These are phyloP conservation scores for Tinamus major DNA, from an alignment of 2,797 vertebrate genomes.

Conservation along the genomic window DNA sequence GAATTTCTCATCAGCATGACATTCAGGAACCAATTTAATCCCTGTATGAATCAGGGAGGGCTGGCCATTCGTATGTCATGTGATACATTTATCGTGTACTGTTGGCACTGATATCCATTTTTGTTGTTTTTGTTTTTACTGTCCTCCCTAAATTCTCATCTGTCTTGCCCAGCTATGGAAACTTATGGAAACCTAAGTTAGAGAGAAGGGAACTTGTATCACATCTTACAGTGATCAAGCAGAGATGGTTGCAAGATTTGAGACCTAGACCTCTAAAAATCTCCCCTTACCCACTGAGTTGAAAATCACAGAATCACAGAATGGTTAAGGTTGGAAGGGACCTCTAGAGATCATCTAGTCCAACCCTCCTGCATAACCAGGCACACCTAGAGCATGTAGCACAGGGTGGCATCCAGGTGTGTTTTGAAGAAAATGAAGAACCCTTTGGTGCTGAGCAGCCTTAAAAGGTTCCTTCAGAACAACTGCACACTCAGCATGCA, in stretches of 20 bases:
- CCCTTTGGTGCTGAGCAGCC: not conserved
- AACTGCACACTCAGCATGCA: not conserved
- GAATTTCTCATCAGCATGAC: not conserved
- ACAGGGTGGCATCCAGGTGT: too few species aligned
- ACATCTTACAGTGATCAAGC: not conserved
- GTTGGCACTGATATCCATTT: not conserved
- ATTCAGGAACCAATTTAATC: not conserved
- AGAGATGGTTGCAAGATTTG: not conserved
- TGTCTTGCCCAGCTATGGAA: not conserved
- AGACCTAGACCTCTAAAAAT: not conserved
- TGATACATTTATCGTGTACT: not conserved
- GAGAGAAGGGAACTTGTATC: fast-evolving
- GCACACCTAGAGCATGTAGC: too few species aligned
- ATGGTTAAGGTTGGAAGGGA: too few species aligned
- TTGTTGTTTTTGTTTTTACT: not conserved
- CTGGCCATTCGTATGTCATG: not conserved
- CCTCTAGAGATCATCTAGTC: too few species aligned
- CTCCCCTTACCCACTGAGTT: not conserved
- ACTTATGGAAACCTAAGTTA: not conserved
- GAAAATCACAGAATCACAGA: too few species aligned
- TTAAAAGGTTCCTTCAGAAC: not conserved
- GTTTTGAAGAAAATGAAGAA: too few species aligned
- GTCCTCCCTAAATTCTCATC: not conserved
- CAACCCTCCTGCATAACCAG: too few species aligned
- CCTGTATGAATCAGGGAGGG: not conserved